A percentile compares a stretch with the other conserved stretches of the same genome.
These are phyloP conservation scores for Corythaixoides concolor DNA, from an alignment of 2,113 vertebrate genomes.

Conservation along the genomic window DNA sequence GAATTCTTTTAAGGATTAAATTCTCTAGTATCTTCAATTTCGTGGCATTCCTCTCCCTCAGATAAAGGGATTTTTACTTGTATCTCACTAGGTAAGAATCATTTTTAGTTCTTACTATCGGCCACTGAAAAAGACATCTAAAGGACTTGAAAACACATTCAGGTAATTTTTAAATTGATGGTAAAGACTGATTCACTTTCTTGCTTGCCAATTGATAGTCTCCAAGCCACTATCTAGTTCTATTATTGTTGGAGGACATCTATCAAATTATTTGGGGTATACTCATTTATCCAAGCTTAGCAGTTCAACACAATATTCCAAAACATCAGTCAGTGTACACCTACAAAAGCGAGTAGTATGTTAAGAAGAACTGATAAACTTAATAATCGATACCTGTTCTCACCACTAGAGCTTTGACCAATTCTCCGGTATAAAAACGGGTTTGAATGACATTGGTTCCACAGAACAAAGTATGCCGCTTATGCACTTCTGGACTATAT, in stretches of 20 bases:
- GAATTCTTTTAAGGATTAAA: not conserved
- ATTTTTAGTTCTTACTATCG: not conserved
- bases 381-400: constrained; percentile 82
- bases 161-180: not conserved
- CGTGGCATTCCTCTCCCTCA: not conserved
- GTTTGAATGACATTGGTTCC: constrained; percentile 96
- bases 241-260: not conserved
- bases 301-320: not conserved
- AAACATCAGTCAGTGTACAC: not conserved
- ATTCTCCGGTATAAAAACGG: constrained; percentile 94
- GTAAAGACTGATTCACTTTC: not conserved
- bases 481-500: constrained; percentile 88
- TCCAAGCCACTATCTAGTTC: not conserved
- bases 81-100: not conserved
- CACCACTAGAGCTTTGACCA: constrained; percentile 94
- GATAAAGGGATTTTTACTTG: not conserved
- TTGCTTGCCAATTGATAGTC: not conserved
- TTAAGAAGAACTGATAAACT: not conserved
- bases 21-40: not conserved
- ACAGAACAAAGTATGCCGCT: constrained; percentile 94
- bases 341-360: not conserved
- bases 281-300: not conserved
- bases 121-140: not conserved
- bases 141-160: not conserved
- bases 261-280: not conserved